Conservation (phyloP, 2,888 invertebrate genomes). For the Chelonus formosanus region DNA sequence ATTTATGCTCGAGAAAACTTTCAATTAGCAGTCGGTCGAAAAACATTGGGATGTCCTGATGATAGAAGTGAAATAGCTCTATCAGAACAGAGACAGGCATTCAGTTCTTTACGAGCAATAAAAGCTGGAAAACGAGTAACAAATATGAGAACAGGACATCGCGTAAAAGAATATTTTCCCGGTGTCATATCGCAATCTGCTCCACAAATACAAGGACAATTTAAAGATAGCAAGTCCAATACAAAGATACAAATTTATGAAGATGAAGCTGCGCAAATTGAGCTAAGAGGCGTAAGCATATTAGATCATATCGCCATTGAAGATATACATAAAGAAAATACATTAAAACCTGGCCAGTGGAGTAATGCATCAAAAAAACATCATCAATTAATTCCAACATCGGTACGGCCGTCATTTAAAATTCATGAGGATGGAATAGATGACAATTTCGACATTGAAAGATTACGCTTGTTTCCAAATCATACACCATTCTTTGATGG, state of each 20-base stretch:
- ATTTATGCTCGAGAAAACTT: conserved; percentile 79
- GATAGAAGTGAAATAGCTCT: conserved; percentile 68
- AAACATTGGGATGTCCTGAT: conserved; percentile 73
- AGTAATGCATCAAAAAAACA: conserved; percentile 65
- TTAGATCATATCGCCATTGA: conserved; percentile 69
- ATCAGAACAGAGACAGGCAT: conserved; percentile 77
- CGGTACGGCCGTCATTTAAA: conserved; percentile 64
- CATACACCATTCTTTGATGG: conserved; percentile 56
- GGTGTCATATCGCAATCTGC: conserved; percentile 67
- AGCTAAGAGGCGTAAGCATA: conserved; percentile 66
- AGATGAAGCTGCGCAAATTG: conserved; percentile 52
- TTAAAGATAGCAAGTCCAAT: conserved; percentile 64
- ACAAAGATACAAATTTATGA: conserved; percentile 70
- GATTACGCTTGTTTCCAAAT: conserved; percentile 56
- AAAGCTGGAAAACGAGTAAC: conserved; percentile 70
- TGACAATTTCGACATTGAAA: conserved; percentile 49
- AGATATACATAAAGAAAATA: conserved; percentile 74
- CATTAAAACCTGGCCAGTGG: conserved; percentile 77
- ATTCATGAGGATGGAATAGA: conserved; percentile 72
- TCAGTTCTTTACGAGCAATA: conserved; percentile 78
- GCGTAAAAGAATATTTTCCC: conserved; percentile 67
- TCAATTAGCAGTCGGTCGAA: conserved; percentile 75
- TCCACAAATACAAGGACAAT: conserved; percentile 55
- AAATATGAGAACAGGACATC: conserved; percentile 70
- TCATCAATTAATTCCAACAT: conserved; percentile 55